phyloP scores from a whole-genome alignment of 2,113 vertebrate species.

The Neolamprologus tretocephalus region DNA sequence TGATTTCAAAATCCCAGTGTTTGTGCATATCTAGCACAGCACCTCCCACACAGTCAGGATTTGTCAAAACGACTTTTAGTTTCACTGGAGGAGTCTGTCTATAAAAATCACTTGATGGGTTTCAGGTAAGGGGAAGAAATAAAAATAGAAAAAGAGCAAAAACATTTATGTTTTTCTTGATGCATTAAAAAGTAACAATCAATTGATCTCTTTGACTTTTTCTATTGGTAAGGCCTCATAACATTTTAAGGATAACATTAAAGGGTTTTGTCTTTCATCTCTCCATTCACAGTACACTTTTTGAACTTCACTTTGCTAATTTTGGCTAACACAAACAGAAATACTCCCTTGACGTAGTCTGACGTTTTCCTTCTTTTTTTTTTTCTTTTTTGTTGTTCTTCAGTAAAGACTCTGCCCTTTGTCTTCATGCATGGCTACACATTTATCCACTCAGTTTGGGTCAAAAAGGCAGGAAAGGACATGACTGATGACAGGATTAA shows the following conservation, averaged over 20 bases:
- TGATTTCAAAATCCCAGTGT: neutral
- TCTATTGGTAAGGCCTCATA: neutral
- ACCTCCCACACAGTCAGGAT: neutral
- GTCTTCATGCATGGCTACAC: slow-evolving; percentile 5
- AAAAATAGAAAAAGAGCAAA: neutral
- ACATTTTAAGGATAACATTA: neutral
- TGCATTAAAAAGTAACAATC: neutral
- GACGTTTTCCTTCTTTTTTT: neutral
- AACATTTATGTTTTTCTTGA: neutral
- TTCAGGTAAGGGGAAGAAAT: neutral
- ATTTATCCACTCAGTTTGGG: slow-evolving; percentile 9
- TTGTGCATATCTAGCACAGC: neutral
- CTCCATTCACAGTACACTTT: neutral
- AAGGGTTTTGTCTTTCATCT: neutral
- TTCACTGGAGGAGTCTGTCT: neutral
- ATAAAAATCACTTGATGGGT: neutral
- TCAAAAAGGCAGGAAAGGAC: slow-evolving; percentile 22
- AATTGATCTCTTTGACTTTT: neutral
- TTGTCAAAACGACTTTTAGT: slow-evolving; percentile 16
- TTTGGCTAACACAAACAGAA: neutral
- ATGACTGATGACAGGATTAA: neutral
- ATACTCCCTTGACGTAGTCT: neutral
- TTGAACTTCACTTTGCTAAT: neutral
- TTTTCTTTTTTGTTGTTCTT: neutral
- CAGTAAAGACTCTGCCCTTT: neutral